Conservation (phyloP, 2,113 vertebrate genomes). For the Neodontobutis hainanensis region DNA sequence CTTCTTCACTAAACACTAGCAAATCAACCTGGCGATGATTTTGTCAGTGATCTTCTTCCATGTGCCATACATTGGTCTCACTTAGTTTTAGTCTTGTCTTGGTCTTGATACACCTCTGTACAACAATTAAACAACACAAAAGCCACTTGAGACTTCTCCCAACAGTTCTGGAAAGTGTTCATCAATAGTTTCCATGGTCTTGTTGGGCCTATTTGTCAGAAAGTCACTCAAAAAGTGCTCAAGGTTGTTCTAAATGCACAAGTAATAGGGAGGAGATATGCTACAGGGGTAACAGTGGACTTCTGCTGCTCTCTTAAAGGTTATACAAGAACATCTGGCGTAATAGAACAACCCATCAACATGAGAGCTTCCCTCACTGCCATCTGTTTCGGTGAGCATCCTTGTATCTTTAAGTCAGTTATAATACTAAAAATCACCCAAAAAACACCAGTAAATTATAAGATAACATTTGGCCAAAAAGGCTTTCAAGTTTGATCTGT, state of each 20-base stretch:
- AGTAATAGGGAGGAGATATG: conserved; percentile 7
- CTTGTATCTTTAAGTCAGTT: conserved; percentile 2
- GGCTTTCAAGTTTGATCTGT: no score
- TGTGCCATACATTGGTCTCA: not conserved
- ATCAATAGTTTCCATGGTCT: conserved; percentile 25
- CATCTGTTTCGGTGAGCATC: conserved; percentile 66
- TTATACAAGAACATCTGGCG: conserved; percentile 45
- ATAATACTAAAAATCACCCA: no score
- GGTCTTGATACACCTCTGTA: not conserved
- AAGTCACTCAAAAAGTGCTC: conserved; percentile 7
- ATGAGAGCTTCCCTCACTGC: conserved; percentile 53
- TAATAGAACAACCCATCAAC: conserved; percentile 62
- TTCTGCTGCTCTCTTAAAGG: conserved; percentile 28
- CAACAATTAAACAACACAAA: not conserved
- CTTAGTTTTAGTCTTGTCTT: not conserved
- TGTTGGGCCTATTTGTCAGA: conserved; percentile 1
- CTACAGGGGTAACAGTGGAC: conserved; percentile 18
- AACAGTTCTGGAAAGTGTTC: conserved; percentile 21
- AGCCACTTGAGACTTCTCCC: not conserved
- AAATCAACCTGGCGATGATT: no score
- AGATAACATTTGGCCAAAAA: no score
- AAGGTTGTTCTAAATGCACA: conserved; percentile 5
- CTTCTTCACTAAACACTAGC: no score
- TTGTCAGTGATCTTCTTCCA: no score
- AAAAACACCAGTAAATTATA: no score